phyloP scores from a whole-genome alignment of 2,888 invertebrate species.

The Eupithecia pulchellata region DNA sequence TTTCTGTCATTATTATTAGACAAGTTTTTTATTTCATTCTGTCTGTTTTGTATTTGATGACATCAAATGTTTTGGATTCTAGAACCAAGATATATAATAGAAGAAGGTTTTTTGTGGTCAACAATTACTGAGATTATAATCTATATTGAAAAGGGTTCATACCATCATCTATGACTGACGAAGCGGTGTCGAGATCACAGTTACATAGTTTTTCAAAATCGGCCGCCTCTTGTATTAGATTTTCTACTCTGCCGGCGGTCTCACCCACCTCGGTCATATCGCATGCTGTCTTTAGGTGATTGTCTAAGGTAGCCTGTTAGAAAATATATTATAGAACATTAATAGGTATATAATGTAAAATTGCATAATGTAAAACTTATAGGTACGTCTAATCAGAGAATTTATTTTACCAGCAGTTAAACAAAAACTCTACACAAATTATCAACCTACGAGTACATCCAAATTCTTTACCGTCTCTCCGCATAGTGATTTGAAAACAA shows the following conservation, averaged over 20 bases:
- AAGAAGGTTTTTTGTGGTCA: neutral
- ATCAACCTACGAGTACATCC: neutral
- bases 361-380: too few species aligned
- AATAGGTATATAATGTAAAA: too few species aligned
- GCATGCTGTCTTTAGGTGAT: constrained; percentile 90
- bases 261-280: constrained; percentile 96
- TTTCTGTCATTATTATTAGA: too few species aligned
- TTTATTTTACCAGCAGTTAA: neutral
- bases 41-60: too few species aligned
- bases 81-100: too few species aligned
- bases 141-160: constrained; percentile 14
- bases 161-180: constrained; percentile 91
- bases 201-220: constrained; percentile 92
- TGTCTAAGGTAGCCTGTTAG: constrained; percentile 89
- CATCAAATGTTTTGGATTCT: too few species aligned
- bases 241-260: constrained; percentile 92
- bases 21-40: too few species aligned
- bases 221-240: constrained; percentile 90
- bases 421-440: neutral
- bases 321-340: neutral
- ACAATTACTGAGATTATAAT: too few species aligned
- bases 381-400: neutral
- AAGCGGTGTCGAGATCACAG: constrained; percentile 93
- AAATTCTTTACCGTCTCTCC: neutral
- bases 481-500: neutral